Evolutionary conservation across 2,797 vertebrate genomes (phyloP).

Genomic region (Protosalanx chinensis): DNA sequence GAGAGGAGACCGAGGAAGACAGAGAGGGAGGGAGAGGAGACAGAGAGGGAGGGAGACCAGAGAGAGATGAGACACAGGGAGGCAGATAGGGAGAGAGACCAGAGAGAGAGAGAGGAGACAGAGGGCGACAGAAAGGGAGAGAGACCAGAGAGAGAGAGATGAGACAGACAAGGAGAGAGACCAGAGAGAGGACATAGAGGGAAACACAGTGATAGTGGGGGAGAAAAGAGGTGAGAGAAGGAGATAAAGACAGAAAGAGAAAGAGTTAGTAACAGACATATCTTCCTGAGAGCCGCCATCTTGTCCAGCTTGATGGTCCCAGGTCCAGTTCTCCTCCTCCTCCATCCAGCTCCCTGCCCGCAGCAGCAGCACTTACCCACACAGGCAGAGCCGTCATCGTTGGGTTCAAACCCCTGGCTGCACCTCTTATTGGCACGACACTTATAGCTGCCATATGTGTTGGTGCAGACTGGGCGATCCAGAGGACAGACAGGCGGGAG

Average conservation of each 20-base stretch:
- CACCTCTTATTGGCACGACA: constrained; percentile 91
- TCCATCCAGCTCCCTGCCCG: neutral
- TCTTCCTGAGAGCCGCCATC: too few species aligned
- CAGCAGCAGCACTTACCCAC: constrained; percentile 83
- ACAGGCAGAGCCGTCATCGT: constrained; percentile 91
- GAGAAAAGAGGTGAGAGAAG: too few species aligned
- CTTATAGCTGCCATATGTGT: constrained; percentile 92
- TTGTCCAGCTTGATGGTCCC: neutral
- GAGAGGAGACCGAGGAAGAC: neutral
- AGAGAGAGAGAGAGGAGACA: too few species aligned
- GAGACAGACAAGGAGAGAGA: neutral
- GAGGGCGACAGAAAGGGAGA: too few species aligned
- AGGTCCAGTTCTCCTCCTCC: neutral
- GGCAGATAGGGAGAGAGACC: neutral
- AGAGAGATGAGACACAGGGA: too few species aligned
- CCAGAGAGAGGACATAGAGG: too few species aligned
- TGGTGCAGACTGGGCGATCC: constrained; percentile 88
- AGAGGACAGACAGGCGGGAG: constrained; percentile 90
- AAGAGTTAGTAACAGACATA: too few species aligned
- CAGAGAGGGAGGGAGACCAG: too few species aligned
- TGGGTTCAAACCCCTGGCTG: constrained; percentile 90
- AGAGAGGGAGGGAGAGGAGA: too few species aligned
- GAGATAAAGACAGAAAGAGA: too few species aligned
- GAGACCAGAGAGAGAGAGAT: too few species aligned
- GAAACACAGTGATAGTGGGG: too few species aligned